Base-by-base conservation (phyloP, 23 tunicate genomes). In the Clavelina lepadiformis region DNA sequence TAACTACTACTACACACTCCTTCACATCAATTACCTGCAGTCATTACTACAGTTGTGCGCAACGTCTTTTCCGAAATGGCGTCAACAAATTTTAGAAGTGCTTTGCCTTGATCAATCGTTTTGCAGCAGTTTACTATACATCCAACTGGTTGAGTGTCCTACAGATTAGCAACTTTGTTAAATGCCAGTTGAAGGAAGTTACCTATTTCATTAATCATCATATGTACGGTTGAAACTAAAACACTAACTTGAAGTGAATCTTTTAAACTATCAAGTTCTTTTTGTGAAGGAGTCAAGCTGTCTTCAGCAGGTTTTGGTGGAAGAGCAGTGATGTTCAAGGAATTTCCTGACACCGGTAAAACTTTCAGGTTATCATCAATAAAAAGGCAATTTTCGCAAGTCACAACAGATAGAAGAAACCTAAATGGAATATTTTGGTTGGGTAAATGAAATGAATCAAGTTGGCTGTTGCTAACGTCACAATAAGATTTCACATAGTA, bases 131-230 rank as follows among this genome's bases (percentile, higher is more conserved):
- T 82, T 29, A 91, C 72, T 11, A 91, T 82, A 19, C 74, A 51
- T 5, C 95, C 95, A 1, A 86, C 59, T 15, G 86, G 86, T 50
- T 79, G 95, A 33, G 95, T 86, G 72, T 86, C 95, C 95, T 85
- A 37, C 7, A 72, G 4, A 67, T 19, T 36, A 60, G 15, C 18
- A 65, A n/a, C n/a, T n/a, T n/a, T n/a, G n/a, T n/a, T n/a, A n/a
- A n/a, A n/a, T n/a, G n/a, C n/a, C n/a, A n/a, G n/a, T n/a, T n/a
- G n/a, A n/a, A n/a, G n/a, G n/a, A n/a, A n/a, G n/a, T n/a, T n/a
- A 41, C 49, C 11, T 11, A 41, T 41, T 41, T 11, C 15, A 11
- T 41, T 11, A 11, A 15, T 15, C 15, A 11, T 41, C 49, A 41
- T 11, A 11, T 11, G 15, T 41, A 41, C 49, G 15, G 15, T 41